These are phyloP conservation scores for Musca vetustissima DNA, from an alignment of 1,140 invertebrate species.

Conservation along the genomic window DNA sequence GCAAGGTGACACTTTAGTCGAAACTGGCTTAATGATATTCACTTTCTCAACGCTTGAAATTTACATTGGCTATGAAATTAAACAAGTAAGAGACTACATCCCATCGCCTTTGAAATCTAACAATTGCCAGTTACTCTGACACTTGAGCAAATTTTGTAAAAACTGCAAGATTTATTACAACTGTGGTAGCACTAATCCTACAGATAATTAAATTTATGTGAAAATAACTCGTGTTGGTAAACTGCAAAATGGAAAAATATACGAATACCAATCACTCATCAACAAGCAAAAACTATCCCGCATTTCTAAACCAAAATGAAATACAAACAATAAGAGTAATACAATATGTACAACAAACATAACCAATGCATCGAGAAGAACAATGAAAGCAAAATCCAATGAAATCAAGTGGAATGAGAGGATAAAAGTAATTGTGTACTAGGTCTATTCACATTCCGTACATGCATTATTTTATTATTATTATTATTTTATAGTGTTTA, in stretches of 20 bases:
- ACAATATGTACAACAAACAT: background rate
- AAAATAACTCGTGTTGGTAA: conserved; percentile 7
- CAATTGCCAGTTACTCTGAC: conserved; percentile 26
- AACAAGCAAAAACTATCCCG: conserved; percentile 25
- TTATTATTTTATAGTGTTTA: too few species aligned
- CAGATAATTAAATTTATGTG: background rate
- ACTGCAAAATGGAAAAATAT: conserved; percentile 14
- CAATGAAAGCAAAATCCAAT: too few species aligned
- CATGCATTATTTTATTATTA: background rate
- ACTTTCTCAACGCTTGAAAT: too few species aligned
- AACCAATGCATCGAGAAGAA: too few species aligned
- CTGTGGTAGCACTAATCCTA: background rate
- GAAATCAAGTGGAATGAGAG: background rate
- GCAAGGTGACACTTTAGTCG: too few species aligned
- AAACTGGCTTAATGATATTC: too few species aligned
- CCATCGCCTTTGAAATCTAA: conserved; percentile 25
- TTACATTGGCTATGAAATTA: too few species aligned
- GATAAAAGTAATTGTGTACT: background rate
- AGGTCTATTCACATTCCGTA: too few species aligned
- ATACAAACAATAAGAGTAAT: conserved; percentile 26
- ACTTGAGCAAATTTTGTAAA: conserved; percentile 9
- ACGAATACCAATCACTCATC: conserved; percentile 18
- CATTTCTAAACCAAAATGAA: conserved; percentile 21
- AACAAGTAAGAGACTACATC: too few species aligned
- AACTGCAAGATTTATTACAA: too few species aligned